Evolutionary conservation across 2,888 invertebrate species (phyloP).

Genomic region (Pediacus dermestoides): DNA sequence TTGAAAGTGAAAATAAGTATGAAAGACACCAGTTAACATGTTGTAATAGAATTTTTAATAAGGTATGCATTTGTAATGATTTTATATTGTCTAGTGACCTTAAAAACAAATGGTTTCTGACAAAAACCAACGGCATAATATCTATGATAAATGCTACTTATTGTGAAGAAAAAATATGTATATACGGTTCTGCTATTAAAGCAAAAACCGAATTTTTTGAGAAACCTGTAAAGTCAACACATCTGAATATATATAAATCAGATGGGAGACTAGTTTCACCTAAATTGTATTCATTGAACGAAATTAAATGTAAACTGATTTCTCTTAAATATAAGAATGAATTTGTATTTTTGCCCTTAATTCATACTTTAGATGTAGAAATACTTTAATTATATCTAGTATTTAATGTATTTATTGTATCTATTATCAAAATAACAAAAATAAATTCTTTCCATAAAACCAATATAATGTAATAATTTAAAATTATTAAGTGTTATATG

Average conservation of each 20-base stretch:
- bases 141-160: conserved; percentile 14
- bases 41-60: conserved; percentile 8
- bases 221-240: conserved; percentile 16
- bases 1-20: conserved; percentile 4
- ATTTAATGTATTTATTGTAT: conserved; percentile 8
- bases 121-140: conserved; percentile 16
- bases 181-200: conserved; percentile 15
- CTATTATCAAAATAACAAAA: too few species aligned
- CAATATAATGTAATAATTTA: too few species aligned
- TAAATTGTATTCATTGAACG: neutral
- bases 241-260: conserved; percentile 19
- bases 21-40: conserved; percentile 3
- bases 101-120: conserved; percentile 24
- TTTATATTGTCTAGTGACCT: conserved; percentile 14
- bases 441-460: too few species aligned
- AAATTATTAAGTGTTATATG: too few species aligned
- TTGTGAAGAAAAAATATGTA: conserved; percentile 10
- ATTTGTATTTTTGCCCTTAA: conserved; percentile 16
- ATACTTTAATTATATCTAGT: neutral
- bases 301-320: conserved; percentile 16
- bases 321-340: conserved; percentile 10
- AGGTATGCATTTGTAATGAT: conserved; percentile 2
- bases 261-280: conserved; percentile 1
- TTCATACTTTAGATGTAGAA: conserved; percentile 16
- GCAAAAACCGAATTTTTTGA: conserved; percentile 17